phyloP scores from a whole-genome alignment of 2,888 invertebrate species.

The Synergus umbraculus region DNA sequence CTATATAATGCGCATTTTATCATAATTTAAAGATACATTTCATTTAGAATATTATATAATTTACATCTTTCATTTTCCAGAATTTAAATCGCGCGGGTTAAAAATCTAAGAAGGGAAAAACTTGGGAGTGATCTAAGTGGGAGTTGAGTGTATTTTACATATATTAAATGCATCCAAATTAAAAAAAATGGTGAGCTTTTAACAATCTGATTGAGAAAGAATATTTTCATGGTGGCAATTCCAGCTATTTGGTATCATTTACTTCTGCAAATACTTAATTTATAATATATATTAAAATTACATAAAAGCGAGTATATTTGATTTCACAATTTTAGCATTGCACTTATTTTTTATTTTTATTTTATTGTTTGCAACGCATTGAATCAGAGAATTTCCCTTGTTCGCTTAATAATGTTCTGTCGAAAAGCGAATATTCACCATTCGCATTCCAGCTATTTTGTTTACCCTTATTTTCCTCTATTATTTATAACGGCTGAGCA shows the following conservation, averaged over 20 bases:
- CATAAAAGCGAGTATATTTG: neutral
- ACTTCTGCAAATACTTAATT: neutral
- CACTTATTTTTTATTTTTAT: neutral
- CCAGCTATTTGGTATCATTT: too few relatives aligned
- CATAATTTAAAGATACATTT: neutral
- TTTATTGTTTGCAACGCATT: conserved; percentile 6
- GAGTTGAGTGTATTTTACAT: too few relatives aligned
- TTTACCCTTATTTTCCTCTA: conserved; percentile 34
- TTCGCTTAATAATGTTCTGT: conserved; percentile 34
- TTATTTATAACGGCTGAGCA: conserved; percentile 26
- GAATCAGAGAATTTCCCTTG: conserved; percentile 19
- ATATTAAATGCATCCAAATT: too few relatives aligned
- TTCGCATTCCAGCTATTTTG: conserved; percentile 36
- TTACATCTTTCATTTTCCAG: neutral
- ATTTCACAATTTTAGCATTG: neutral
- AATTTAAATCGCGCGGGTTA: too few relatives aligned
- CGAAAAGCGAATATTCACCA: conserved; percentile 34
- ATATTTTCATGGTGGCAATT: neutral
- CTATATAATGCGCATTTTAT: too few relatives aligned
- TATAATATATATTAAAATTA: neutral
- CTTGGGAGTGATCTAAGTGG: too few relatives aligned
- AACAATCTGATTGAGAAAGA: neutral
- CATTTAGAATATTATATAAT: neutral
- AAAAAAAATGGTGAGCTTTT: too few relatives aligned
- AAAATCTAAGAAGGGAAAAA: too few relatives aligned